Percentiles rank a stretch among this genome's conserved stretches.
Conservation (phyloP, 92 coral and sea anemone genomes). For the Heliopora coerulea region DNA sequence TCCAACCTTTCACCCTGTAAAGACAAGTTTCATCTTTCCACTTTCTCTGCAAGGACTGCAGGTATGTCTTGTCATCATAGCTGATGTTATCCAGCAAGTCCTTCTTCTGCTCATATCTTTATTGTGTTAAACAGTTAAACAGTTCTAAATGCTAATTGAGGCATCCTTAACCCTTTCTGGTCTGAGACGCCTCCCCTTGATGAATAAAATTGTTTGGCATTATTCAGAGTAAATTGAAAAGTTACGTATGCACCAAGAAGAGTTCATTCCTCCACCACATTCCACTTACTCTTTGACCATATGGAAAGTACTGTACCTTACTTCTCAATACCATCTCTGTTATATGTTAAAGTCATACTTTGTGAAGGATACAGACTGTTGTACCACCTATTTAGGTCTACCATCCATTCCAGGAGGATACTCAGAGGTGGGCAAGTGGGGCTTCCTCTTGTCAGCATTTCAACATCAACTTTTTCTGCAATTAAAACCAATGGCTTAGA, state of each 20-base stretch:
- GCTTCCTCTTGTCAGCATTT: conserved; percentile 11
- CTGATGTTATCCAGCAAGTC: conserved; percentile 24
- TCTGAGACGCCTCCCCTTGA: not conserved
- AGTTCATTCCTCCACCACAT: too few species aligned
- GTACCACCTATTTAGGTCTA: conserved; percentile 27
- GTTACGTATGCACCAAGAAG: too few species aligned
- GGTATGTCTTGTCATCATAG: conserved; percentile 19
- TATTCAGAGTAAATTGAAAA: too few species aligned
- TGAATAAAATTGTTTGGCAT: too few species aligned
- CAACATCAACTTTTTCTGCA: conserved; percentile 22
- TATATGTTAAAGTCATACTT: not conserved
- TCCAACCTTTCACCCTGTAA: conserved; percentile 22
- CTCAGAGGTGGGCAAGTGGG: conserved; percentile 28
- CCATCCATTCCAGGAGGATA: conserved; percentile 24
- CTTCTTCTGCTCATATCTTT: conserved; percentile 30
- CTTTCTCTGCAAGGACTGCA: conserved; percentile 23
- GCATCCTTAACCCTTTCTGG: too few species aligned
- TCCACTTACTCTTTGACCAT: too few species aligned
- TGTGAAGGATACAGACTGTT: conserved; percentile 33
- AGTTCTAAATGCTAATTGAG: not conserved
- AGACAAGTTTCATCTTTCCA: conserved; percentile 42
- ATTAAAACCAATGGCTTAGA: not conserved
- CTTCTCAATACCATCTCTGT: too few species aligned
- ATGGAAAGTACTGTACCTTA: too few species aligned
- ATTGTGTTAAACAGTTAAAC: not conserved